Percentiles rank a stretch among this genome's conserved stretches.
Conservation (phyloP, 2,113 vertebrate species). For the Noturus placidus region DNA sequence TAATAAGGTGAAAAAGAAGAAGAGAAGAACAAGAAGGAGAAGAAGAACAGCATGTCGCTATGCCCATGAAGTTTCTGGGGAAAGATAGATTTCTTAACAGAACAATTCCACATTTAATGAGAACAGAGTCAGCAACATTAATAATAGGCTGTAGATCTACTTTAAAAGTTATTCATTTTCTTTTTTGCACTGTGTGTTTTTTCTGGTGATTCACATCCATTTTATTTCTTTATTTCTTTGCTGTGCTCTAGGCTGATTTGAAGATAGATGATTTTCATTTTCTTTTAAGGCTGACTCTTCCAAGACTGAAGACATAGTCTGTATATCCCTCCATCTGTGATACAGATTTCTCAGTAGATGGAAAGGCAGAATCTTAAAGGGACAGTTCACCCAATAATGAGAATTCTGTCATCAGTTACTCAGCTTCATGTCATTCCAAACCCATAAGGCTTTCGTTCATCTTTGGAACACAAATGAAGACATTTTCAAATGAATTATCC, state of each 20-base stretch:
- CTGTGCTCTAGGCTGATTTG: not conserved
- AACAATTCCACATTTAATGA: not conserved
- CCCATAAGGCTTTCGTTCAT: too few relatives aligned
- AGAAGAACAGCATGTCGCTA: not conserved
- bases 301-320: not conserved
- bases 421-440: too few relatives aligned
- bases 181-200: not conserved
- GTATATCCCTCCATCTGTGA: not conserved
- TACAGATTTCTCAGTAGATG: not conserved
- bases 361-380: not conserved
- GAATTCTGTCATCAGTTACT: too few relatives aligned
- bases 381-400: too few relatives aligned
- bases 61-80: not conserved
- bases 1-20: too few relatives aligned
- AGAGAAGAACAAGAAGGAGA: not conserved
- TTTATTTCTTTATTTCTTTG: not conserved
- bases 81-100: not conserved
- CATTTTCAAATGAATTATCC: too few relatives aligned
- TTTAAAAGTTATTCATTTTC: not conserved
- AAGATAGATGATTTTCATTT: conserved; percentile 9
- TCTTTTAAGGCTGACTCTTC: conserved; percentile 1
- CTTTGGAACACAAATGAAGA: too few relatives aligned
- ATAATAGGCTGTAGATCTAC: not conserved
- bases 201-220: not conserved
- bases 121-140: not conserved